Evolutionary conservation across 2,113 vertebrate genomes (phyloP), one percentile per base, ranked within the genome.

Genomic region (Myotis lucifugus): DNA sequence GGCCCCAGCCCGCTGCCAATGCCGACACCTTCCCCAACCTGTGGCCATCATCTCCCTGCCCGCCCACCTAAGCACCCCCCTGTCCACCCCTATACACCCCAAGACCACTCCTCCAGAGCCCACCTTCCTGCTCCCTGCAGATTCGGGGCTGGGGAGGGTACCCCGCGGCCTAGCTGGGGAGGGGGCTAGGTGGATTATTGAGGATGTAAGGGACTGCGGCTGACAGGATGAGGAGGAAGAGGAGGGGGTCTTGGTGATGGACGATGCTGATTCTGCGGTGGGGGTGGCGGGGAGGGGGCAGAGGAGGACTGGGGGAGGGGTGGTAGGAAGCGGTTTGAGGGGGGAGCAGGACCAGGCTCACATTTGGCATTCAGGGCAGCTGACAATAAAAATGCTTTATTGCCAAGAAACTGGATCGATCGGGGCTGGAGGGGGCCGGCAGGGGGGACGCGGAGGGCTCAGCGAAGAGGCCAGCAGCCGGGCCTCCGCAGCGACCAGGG

Each of bases 321-420:
- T 92, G 79, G 93, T 21, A 96, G 96, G 95, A 95, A 93, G 92
- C 64, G 1, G 90, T 94, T 86, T 95, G 94, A 27, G 95, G 94
- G 95, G 95, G 95, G 90, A 97, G 97, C 95, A 87, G 96, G 96
- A 96, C 97, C 97, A 97, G 96, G 95, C 97, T 97, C 98, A 97
- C 97, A 98, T 97, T 98, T 98, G 97, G 97, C 97, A 98, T 98
- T 98, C 98, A 98, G 98, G 98, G 98, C 98, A 98, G 97, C 97
- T 98, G 98, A 98, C 98, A 98, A 98, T 98, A 98, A 98, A 98
- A 98, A 98, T 98, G 98, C 97, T 98, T 98, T 98, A 98, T 98
- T 98, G 98, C 98, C 97, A 97, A 97, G 98, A 98, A 97, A 97
- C 97, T 97, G 97, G 97, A 98, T 98, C 98, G 98, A 98, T 98